phyloP scores from a whole-genome alignment of 2,888 invertebrate genomes.

The Apotomis capreana region DNA sequence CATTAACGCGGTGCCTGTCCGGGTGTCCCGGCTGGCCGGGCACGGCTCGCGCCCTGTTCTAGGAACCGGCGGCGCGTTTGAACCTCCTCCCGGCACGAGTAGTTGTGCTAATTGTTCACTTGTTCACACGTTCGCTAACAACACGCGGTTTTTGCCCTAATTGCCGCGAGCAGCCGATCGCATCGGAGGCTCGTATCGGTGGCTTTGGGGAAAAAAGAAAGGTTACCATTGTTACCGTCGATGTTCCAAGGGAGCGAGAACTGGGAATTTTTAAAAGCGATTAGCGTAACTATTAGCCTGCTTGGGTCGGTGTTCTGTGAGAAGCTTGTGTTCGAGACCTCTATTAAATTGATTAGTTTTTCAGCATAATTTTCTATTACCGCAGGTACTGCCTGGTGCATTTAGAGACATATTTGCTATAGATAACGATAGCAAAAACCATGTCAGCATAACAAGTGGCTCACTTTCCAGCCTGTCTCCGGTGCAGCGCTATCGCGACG shows the following conservation, averaged over 20 bases:
- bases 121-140: conserved; percentile 18
- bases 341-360: background rate
- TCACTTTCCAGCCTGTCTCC: conserved; percentile 7
- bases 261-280: background rate
- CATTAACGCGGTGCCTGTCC: background rate
- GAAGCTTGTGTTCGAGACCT: background rate
- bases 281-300: background rate
- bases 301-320: background rate
- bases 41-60: background rate
- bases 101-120: conserved; percentile 10
- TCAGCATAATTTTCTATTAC: no score
- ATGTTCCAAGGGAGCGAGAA: background rate
- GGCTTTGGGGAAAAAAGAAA: background rate
- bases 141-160: conserved; percentile 21
- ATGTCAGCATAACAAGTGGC: conserved; percentile 12
- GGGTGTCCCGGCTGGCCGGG: background rate
- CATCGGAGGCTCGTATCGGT: conserved; percentile 4
- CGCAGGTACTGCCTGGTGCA: no score
- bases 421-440: conserved; percentile 4
- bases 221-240: background rate
- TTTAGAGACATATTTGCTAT: background rate
- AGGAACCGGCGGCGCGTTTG: conserved; percentile 17
- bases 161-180: conserved; percentile 12
- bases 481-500: background rate
- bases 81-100: background rate